Evolutionary conservation across 37 sponge, comb jelly and placozoan species (phyloP), one percentile per base, ranked within the genome.

Genomic region (Haliclona indistincta): DNA sequence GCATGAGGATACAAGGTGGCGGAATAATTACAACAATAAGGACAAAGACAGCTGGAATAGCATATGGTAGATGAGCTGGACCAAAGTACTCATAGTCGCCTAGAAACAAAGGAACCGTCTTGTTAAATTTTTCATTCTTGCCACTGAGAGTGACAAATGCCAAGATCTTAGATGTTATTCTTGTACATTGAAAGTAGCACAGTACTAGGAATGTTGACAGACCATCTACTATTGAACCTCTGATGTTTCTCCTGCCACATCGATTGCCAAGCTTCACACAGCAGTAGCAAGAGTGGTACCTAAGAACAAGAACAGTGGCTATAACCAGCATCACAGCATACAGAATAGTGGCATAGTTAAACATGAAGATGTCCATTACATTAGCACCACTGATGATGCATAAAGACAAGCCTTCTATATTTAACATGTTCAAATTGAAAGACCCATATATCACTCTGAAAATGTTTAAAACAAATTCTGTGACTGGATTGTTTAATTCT

Each of bases 251-350:
- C 15, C 51, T 47, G 10, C 51, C 60, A 58, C 60, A 58, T 26
- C n/a, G 11, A 7, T 20, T 20, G n/a, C 60, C 11, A 6, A 58
- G 60, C 25, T 58, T 58, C 26, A 58, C n/a, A 58, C 69, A 56
- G 22, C n/a, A 26, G 56, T 64, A 64, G 53, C 13, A 20, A 10
- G 34, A 43, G 54, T 40, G 34, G 41, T 28, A 62, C 23, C 71
- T 81, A 3, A 33, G 35, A 11, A 71, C 0, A 2, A 81, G 1
- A 17, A 81, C 19, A 0, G 54, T 63, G 1, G 35, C 52, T 6
- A 71, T 7, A 10, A 70, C 53, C 2, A 81, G 32, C 11, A 8
- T 7, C 33, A 80, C 43, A 10, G 82, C 73, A 81, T 81, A 81
- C 3, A 64, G 25, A 15, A 74, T 19, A 38, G 83, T 83, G 38